Conservation (phyloP, 2,888 invertebrate genomes). For the Drosophila fulvimacula region DNA sequence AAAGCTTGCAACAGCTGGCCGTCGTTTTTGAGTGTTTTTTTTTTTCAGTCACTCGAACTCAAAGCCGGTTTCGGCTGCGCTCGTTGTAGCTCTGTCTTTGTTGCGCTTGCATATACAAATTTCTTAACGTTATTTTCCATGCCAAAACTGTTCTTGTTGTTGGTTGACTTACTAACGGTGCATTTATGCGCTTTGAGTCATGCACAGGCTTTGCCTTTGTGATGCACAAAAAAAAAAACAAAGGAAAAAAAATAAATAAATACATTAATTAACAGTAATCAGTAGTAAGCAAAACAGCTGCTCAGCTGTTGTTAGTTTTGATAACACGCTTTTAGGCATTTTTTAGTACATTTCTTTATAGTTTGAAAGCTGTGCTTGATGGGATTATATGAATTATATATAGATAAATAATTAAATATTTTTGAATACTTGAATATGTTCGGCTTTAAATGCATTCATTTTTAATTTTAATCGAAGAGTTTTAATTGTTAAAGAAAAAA, state of each 20-base stretch:
- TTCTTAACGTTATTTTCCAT: conserved; percentile 40
- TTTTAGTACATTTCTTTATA: not conserved
- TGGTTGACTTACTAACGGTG: conserved; percentile 59
- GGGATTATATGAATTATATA: too few species aligned
- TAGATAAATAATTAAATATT: too few species aligned
- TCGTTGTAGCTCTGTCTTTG: conserved; percentile 3
- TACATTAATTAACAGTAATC: conserved; percentile 6
- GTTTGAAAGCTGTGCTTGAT: not conserved
- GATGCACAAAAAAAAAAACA: conserved; percentile 1
- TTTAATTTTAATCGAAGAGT: too few species aligned
- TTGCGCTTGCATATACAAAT: conserved; percentile 40
- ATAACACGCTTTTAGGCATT: conserved; percentile 21
- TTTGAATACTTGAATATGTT: too few species aligned
- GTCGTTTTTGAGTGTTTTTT: conserved; percentile 27
- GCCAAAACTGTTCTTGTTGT: conserved; percentile 28
- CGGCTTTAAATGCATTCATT: too few species aligned
- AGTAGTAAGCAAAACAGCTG: conserved; percentile 35
- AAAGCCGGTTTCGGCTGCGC: conserved; percentile 46
- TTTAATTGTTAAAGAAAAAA: too few species aligned
- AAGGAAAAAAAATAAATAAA: not conserved
- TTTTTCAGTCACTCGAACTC: conserved; percentile 24
- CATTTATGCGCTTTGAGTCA: conserved; percentile 63
- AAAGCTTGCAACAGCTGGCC: conserved; percentile 52
- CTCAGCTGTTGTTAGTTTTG: conserved; percentile 23
- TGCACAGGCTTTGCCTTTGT: conserved; percentile 23